phyloP scores from a whole-genome alignment of 2,888 invertebrate species.

The Andrena hattorfiana region DNA sequence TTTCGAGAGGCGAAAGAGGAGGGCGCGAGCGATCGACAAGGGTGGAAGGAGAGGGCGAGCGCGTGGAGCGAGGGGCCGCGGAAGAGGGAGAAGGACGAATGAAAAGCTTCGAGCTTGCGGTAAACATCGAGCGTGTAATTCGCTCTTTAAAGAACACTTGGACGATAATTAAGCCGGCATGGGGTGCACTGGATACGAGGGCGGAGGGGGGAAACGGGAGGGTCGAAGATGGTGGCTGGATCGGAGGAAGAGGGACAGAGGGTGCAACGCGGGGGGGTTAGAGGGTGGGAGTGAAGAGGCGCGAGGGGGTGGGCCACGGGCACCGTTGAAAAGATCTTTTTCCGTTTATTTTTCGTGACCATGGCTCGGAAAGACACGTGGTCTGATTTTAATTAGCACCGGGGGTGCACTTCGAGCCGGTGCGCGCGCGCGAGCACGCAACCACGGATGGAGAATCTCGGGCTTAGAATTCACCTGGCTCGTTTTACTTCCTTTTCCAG shows the following conservation, averaged over 20 bases:
- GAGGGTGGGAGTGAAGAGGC: constrained; percentile 34
- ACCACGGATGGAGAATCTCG: constrained; percentile 73
- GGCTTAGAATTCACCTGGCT: constrained; percentile 74
- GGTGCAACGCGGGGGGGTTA: constrained; percentile 4
- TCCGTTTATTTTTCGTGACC: constrained; percentile 80
- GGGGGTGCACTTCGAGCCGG: constrained; percentile 69
- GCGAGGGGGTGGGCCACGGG: constrained; percentile 43
- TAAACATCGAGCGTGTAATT: constrained; percentile 85
- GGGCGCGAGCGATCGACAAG: constrained; percentile 28
- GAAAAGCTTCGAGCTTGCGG: constrained; percentile 81
- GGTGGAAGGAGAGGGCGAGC: constrained; percentile 27
- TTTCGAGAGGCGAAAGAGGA: constrained; percentile 23
- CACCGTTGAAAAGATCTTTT: constrained; percentile 81
- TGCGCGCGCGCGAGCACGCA: constrained; percentile 47
- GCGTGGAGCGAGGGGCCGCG: constrained; percentile 38
- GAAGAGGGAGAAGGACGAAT: constrained; percentile 68
- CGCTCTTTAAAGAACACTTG: constrained; percentile 85
- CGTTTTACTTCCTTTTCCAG: constrained; percentile 58
- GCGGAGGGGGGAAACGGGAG: constrained; percentile 31
- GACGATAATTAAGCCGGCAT: constrained; percentile 81
- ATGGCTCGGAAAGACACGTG: constrained; percentile 81
- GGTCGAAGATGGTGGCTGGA: constrained; percentile 25
- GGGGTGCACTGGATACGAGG: constrained; percentile 57
- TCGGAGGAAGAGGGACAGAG: constrained; percentile 28
- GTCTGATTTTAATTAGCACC: constrained; percentile 80